Base-by-base conservation (phyloP, 2,113 vertebrate species). In the Sphaerodactylus townsendi region DNA sequence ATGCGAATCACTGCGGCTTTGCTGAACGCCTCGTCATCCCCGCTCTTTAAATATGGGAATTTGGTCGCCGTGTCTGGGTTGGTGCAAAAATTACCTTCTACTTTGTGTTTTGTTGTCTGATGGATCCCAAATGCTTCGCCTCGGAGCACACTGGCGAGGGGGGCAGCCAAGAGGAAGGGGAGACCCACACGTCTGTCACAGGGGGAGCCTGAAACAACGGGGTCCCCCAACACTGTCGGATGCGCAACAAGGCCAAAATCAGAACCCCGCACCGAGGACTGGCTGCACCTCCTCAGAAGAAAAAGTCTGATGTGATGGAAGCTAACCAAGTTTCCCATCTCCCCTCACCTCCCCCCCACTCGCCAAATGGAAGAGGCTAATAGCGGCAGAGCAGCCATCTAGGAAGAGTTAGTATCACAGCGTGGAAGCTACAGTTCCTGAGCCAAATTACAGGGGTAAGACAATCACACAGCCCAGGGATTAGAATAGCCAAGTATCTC, bases 401-500 rank as follows among this genome's bases (percentile, higher is more conserved):
- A 41, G 23, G 69, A 85, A 65, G 77, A 66, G 70, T 74, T 71
- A 70, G 66, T 44, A 35, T 65, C 71, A 1, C 78, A 75, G 78
- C 62, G 30, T 81, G 84, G 70, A 74, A 76, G 77, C 84, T 17
- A 13, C 71, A 44, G 72, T 59, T 71, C 68, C 71, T 9, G 64
- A 44, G 77, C 72, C 84, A 86, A 86, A 86, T 86, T 81, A 76
- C 50, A 84, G 71, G 72, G 72, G 78, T 69, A 37, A 86, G 79
- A 86, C 71, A 59, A 86, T 81, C 64, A 15, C 50, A 11, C 78
- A 69, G 84, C 84, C 72, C 71, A 10, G 72, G 59, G 62, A 86
- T 86, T 81, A 76, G 71, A 86, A 86, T 59, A 76, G 78, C 62
- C 71, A 46, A 69, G 71, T 44, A 35, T 81, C 84, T 44, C 39